Percentiles rank a stretch among this genome's conserved stretches.
These are phyloP conservation scores for Chionis minor DNA, from an alignment of 2,113 vertebrate species.

Conservation along the genomic window DNA sequence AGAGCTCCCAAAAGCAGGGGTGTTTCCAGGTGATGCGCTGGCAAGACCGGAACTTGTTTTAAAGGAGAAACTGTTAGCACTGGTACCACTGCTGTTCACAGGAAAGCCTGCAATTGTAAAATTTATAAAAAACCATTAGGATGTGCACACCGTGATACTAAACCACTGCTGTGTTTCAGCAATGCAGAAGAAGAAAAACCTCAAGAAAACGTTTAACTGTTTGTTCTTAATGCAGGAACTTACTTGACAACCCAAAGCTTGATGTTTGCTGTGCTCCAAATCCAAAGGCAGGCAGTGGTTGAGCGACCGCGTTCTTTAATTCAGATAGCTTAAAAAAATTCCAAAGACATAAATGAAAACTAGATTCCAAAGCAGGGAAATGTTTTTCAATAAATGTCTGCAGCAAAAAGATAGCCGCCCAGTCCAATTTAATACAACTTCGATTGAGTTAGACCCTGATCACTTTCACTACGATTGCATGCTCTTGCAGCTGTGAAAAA, in stretches of 20 bases:
- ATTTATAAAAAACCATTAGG: neutral
- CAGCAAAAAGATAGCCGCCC: neutral
- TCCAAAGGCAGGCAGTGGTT: constrained; percentile 63
- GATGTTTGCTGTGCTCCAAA: constrained; percentile 68
- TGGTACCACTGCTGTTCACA: constrained; percentile 31
- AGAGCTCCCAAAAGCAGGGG: constrained; percentile 59
- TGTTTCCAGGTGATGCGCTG: constrained; percentile 18
- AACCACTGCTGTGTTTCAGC: neutral
- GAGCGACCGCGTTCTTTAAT: constrained; percentile 67
- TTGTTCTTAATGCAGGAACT: neutral
- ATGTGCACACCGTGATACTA: neutral
- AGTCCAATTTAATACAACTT: neutral
- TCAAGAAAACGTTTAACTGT: neutral
- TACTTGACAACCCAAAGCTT: constrained; percentile 78
- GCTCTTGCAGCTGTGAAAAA: neutral
- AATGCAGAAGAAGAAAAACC: neutral
- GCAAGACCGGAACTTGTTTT: constrained; percentile 64
- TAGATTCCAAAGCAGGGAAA: neutral
- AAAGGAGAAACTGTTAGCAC: constrained; percentile 79
- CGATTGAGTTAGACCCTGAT: neutral
- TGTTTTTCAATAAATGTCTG: neutral
- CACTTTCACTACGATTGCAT: neutral
- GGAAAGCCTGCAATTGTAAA: constrained; percentile 73
- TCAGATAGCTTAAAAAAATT: constrained; percentile 77
- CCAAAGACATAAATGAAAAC: neutral